phyloP scores from a whole-genome alignment of 2,113 vertebrate species.

The Merops nubicus region DNA sequence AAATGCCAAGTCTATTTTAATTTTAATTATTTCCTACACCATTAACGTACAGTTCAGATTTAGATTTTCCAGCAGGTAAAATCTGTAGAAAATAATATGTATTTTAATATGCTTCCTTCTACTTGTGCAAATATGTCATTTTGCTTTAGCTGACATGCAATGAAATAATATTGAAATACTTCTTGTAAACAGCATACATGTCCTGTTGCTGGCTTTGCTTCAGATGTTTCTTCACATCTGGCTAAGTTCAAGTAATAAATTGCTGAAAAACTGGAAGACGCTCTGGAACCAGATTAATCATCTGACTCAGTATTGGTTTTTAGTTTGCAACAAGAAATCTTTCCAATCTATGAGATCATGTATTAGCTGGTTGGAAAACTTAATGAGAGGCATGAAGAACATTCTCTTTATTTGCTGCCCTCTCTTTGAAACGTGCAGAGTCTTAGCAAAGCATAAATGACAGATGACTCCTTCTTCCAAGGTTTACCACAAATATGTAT shows the following conservation, averaged over 20 bases:
- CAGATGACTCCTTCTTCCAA: neutral
- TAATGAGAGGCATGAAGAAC: constrained; percentile 6
- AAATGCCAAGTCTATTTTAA: neutral
- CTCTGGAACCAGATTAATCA: constrained; percentile 61
- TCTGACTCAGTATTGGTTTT: constrained; percentile 57
- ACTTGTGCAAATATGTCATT: neutral
- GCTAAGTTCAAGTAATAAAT: constrained; percentile 36
- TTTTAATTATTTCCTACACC: neutral
- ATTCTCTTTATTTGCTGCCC: neutral
- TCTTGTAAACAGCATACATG: neutral
- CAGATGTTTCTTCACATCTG: constrained; percentile 56
- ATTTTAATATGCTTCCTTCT: neutral
- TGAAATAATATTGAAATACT: constrained; percentile 3
- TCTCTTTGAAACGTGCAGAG: constrained; percentile 9
- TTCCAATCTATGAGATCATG: constrained; percentile 70
- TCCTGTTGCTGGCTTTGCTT: constrained; percentile 48
- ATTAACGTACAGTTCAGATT: neutral
- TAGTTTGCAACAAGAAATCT: constrained; percentile 48
- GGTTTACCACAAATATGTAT: neutral
- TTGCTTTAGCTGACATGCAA: neutral
- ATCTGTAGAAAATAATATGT: neutral
- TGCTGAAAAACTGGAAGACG: constrained; percentile 28
- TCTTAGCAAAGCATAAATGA: neutral
- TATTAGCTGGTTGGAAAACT: constrained; percentile 48
- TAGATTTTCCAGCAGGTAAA: neutral